phyloP scores from a whole-genome alignment of 64 coral and sea anemone species.

The Actinia equina region DNA sequence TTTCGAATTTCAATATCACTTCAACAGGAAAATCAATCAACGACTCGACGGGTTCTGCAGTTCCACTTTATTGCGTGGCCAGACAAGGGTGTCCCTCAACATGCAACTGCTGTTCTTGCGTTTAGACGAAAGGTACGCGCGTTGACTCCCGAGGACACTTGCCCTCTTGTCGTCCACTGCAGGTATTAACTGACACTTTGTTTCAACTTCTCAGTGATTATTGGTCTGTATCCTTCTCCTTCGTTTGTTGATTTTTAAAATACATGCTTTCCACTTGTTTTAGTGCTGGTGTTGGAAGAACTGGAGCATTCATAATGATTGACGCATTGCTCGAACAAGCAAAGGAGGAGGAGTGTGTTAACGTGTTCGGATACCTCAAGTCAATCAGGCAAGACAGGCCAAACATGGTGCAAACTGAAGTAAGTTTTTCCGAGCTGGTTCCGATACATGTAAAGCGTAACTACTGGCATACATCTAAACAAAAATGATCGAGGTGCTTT shows the following conservation, averaged over 20 bases:
- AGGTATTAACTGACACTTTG: conserved; percentile 22
- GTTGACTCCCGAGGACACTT: conserved; percentile 4
- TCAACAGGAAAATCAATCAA: neutral
- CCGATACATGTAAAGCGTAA: too few relatives aligned
- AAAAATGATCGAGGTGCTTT: neutral
- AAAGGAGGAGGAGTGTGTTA: conserved; percentile 22
- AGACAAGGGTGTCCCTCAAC: conserved; percentile 52
- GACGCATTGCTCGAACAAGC: conserved; percentile 70
- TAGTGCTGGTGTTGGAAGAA: conserved; percentile 71
- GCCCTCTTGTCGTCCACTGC: conserved; percentile 68
- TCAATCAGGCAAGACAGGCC: conserved; percentile 35
- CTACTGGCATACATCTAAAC: neutral
- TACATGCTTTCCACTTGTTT: neutral
- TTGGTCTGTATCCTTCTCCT: neutral
- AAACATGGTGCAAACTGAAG: conserved; percentile 57
- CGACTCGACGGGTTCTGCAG: conserved; percentile 1
- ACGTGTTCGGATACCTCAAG: conserved; percentile 40
- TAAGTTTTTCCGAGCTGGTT: neutral
- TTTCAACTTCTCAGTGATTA: neutral
- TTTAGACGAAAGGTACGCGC: conserved; percentile 43
- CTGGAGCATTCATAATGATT: conserved; percentile 55
- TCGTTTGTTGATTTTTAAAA: conserved; percentile 3
- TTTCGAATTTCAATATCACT: too few relatives aligned
- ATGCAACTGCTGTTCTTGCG: conserved; percentile 39
- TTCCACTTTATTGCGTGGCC: conserved; percentile 52